A percentile compares a stretch with the other conserved stretches of the same genome.
phyloP scores from a whole-genome alignment of 2,797 vertebrate genomes.

The Hydrolagus colliei region DNA sequence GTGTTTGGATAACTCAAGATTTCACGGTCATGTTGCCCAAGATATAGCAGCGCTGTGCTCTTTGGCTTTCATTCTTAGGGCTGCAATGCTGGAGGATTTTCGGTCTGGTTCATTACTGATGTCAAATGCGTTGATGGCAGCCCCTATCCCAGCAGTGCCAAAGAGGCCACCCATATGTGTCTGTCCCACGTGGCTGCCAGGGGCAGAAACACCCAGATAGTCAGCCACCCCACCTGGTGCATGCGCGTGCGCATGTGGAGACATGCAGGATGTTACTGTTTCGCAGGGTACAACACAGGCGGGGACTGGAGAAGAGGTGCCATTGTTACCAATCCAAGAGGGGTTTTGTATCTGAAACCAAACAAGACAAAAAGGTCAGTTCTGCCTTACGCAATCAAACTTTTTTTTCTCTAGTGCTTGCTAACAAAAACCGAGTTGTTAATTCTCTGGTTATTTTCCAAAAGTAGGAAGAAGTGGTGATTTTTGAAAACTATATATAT shows the following conservation, averaged over 20 bases:
- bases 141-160: slow-evolving; percentile 69
- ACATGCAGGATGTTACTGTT: slow-evolving; percentile 89
- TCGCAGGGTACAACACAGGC: slow-evolving; percentile 94
- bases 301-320: slow-evolving; percentile 79
- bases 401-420: not conserved
- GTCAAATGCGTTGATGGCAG: slow-evolving; percentile 85
- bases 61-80: slow-evolving; percentile 96
- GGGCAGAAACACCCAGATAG: slow-evolving; percentile 77
- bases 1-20: slow-evolving; percentile 32
- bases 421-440: not conserved
- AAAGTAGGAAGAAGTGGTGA: too few relatives aligned
- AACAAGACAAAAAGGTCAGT: not conserved
- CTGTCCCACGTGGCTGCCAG: slow-evolving; percentile 81
- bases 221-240: slow-evolving; percentile 78
- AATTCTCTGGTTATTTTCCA: not conserved
- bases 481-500: too few relatives aligned
- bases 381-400: too few relatives aligned
- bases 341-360: slow-evolving; percentile 89
- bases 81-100: slow-evolving; percentile 94
- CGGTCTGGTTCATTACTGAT: slow-evolving; percentile 92
- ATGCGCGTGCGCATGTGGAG: slow-evolving; percentile 80
- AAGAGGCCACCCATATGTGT: slow-evolving; percentile 94
- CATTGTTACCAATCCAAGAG: slow-evolving; percentile 85
- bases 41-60: slow-evolving; percentile 98
- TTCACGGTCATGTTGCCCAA: slow-evolving; percentile 83